A percentile compares a stretch with the other conserved stretches of the same genome.
Evolutionary conservation across 1,140 invertebrate species (phyloP).

Genomic region (Pseudomyrmex gracilis): DNA sequence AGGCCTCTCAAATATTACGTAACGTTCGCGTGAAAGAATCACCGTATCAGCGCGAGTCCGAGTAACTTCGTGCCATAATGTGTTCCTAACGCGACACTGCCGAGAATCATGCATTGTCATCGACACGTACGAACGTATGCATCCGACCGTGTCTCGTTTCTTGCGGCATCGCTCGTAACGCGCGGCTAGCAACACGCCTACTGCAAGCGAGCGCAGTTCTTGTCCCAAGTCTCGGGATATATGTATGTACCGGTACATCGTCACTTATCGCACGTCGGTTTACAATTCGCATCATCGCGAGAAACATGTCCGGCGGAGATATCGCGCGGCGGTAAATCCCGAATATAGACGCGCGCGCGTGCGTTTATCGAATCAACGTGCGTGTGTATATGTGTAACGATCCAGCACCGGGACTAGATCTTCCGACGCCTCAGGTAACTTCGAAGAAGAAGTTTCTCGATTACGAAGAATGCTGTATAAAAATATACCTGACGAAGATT

Average conservation of each 20-base stretch:
- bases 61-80: neutral
- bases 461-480: neutral
- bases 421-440: neutral
- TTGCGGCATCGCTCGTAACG: conserved; percentile 39
- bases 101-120: conserved; percentile 51
- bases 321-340: conserved; percentile 33
- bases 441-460: neutral
- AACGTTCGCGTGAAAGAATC: conserved; percentile 31
- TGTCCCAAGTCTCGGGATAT: conserved; percentile 23
- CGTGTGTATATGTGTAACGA: neutral
- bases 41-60: neutral
- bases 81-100: conserved; percentile 9
- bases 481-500: no score
- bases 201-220: conserved; percentile 34
- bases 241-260: conserved; percentile 11
- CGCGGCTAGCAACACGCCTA: conserved; percentile 51
- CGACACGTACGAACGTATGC: conserved; percentile 34
- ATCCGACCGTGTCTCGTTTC: conserved; percentile 51
- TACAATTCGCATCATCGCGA: conserved; percentile 44
- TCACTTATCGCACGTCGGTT: conserved; percentile 49
- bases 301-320: conserved; percentile 40
- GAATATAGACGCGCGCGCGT: conserved; percentile 7
- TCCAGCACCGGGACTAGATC: neutral
- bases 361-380: neutral
- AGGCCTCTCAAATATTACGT: conserved; percentile 1